Percentiles rank a stretch among this genome's conserved stretches.
Evolutionary conservation across 92 coral and sea anemone species (phyloP).

Genomic region (Porites divaricata): DNA sequence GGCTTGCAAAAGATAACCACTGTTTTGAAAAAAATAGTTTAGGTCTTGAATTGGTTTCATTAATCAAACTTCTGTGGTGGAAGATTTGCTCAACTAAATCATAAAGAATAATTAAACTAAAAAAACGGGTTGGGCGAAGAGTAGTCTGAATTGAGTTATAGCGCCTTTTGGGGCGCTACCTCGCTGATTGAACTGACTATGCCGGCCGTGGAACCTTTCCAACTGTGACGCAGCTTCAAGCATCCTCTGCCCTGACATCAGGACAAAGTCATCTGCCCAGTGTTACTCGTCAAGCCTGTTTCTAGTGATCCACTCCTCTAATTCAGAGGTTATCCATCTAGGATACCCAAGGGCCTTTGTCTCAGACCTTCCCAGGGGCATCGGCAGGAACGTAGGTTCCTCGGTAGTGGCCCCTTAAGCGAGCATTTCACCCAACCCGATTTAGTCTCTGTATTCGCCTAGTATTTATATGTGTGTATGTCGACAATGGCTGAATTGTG

Average conservation of each 20-base stretch:
- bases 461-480: not conserved
- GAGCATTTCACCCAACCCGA: slow-evolving; percentile 99
- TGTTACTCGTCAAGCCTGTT: slow-evolving; percentile 96
- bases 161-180: slow-evolving; percentile 75
- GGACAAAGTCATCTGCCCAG: slow-evolving; percentile 74
- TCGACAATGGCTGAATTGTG: slow-evolving; percentile 22
- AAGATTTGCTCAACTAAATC: not conserved
- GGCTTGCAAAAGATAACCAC: too few species aligned
- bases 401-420: slow-evolving; percentile 98
- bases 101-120: not conserved
- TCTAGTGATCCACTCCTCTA: slow-evolving; percentile 94
- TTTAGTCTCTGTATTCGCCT: not conserved
- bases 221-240: slow-evolving; percentile 96
- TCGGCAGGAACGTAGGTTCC: slow-evolving; percentile 83
- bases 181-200: slow-evolving; percentile 97
- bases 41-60: not conserved
- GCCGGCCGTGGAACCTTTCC: slow-evolving; percentile 99
- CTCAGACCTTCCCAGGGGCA: slow-evolving; percentile 99
- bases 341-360: slow-evolving; percentile 83
- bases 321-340: slow-evolving; percentile 90
- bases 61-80: not conserved
- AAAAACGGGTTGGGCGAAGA: slow-evolving; percentile 84
- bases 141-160: slow-evolving; percentile 99
- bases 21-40: too few species aligned
- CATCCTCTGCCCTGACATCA: slow-evolving; percentile 68